These are phyloP conservation scores for Myiothlypis chrysogaster DNA, from an alignment of 2,797 vertebrate species.

Conservation along the genomic window DNA sequence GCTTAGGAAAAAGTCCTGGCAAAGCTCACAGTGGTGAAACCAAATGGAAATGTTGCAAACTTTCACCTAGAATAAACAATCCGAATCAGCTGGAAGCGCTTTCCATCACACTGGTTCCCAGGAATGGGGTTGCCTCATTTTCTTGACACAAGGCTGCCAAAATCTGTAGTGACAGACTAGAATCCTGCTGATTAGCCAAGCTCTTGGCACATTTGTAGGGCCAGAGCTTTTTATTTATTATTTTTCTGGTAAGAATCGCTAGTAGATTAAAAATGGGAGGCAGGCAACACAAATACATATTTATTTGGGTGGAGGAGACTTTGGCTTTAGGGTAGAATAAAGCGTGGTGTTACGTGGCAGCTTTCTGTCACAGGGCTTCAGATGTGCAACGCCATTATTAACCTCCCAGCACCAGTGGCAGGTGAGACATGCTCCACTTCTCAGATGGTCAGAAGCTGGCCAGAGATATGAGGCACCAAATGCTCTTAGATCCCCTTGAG, in stretches of 20 bases:
- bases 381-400: conserved; percentile 33
- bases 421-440: conserved; percentile 15
- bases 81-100: conserved; percentile 43
- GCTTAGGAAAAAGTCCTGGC: conserved; percentile 28
- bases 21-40: conserved; percentile 48
- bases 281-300: neutral
- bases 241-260: conserved; percentile 19
- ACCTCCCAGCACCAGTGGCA: conserved; percentile 1
- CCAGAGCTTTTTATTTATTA: conserved; percentile 10
- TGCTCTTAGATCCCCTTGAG: neutral
- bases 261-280: conserved; percentile 8
- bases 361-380: conserved; percentile 36
- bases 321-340: conserved; percentile 54
- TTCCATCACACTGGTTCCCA: conserved; percentile 46
- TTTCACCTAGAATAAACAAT: conserved; percentile 65
- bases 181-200: conserved; percentile 26
- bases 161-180: conserved; percentile 33
- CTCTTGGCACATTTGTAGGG: neutral
- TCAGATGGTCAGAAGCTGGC: conserved; percentile 27
- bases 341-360: neutral
- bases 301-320: conserved; percentile 47
- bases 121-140: conserved; percentile 55
- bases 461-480: neutral
- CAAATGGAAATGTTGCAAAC: conserved; percentile 64
- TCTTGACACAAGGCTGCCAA: conserved; percentile 33